A percentile compares a stretch with the other conserved stretches of the same genome.
phyloP scores from a whole-genome alignment of 2,113 vertebrate species.

The Takifugu flavidus region DNA sequence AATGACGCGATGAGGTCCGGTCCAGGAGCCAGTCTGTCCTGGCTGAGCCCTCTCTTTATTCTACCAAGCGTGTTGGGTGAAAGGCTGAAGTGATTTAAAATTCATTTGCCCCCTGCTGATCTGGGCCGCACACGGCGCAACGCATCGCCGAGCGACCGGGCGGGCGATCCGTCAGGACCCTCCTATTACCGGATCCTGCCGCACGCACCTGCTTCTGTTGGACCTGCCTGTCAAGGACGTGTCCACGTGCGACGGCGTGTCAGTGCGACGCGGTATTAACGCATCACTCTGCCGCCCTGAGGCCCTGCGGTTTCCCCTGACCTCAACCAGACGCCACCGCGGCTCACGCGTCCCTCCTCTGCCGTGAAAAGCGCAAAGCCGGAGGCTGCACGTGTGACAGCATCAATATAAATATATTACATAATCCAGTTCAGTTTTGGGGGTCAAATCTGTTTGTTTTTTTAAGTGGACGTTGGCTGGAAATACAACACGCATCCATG shows the following conservation, averaged over 20 bases:
- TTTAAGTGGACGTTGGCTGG: too few species aligned
- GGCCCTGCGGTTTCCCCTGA: conserved; percentile 17
- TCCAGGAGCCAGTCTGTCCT: conserved; percentile 6
- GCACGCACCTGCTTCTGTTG: conserved; percentile 55
- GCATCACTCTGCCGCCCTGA: conserved; percentile 2
- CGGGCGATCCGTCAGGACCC: conserved; percentile 56
- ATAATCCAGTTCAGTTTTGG: too few species aligned
- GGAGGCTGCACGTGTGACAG: too few species aligned
- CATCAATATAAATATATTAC: too few species aligned
- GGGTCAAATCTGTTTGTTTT: too few species aligned
- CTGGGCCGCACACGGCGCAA: conserved; percentile 15
- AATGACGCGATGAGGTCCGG: conserved; percentile 3
- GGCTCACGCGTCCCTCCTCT: conserved; percentile 3
- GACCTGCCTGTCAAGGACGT: conserved; percentile 21
- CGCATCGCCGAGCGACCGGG: conserved; percentile 15
- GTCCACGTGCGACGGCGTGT: neutral
- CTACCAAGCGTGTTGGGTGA: neutral
- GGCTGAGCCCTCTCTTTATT: neutral
- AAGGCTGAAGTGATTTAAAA: conserved; percentile 52
- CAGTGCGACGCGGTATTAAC: conserved; percentile 1
- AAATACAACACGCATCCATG: too few species aligned
- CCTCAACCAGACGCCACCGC: conserved; percentile 6
- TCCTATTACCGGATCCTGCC: conserved; percentile 56
- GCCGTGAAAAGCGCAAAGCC: too few species aligned
- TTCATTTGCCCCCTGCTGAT: conserved; percentile 45